Evolutionary conservation across 2,888 invertebrate species (phyloP), one percentile per base, ranked within the genome.

Genomic region (Taphrorychus bicolor): DNA sequence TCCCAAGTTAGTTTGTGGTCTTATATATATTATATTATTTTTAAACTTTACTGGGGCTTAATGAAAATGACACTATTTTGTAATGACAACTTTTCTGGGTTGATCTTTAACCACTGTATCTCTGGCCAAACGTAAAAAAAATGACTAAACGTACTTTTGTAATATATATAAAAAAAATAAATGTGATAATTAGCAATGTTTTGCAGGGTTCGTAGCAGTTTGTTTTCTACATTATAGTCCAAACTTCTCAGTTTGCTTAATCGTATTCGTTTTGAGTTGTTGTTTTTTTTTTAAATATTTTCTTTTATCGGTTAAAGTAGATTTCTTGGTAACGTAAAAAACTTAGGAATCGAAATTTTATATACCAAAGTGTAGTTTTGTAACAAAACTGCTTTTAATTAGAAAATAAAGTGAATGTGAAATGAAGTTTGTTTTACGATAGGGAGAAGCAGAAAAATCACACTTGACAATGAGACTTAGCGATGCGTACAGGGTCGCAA

Each of bases 101-200:
- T n/a, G n/a, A n/a, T n/a, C n/a, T n/a, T n/a, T n/a, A n/a, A n/a
- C n/a, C n/a, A n/a, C n/a, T n/a, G n/a, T n/a, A n/a, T n/a, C n/a
- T 32, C 11, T 32, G 32, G 9, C 9, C 3, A 32, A 32, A 32
- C 32, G 32, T 32, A 32, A 9, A 9, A 32, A 32, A 32, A 1
- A 9, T 32, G 11, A 32, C 3, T 32, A 32, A 32, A 2, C 32
- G 32, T 32, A 32, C 11, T 23, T 4, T 23, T 32, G 11, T 32
- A n/a, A n/a, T n/a, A n/a, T n/a, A n/a, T 32, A 9, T 7, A 32
- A 24, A 16, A 19, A 18, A 42, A 42, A 45, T 54, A 21, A 59
- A 59, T 51, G 66, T 65, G 65, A 65, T 65, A 65, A 59, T 65
- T 59, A 65, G 51, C 52, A 65, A 59, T 59, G 65, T 52, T 64